Conservation (phyloP, 2,888 invertebrate species). For the Polyommatus iphigenia region DNA sequence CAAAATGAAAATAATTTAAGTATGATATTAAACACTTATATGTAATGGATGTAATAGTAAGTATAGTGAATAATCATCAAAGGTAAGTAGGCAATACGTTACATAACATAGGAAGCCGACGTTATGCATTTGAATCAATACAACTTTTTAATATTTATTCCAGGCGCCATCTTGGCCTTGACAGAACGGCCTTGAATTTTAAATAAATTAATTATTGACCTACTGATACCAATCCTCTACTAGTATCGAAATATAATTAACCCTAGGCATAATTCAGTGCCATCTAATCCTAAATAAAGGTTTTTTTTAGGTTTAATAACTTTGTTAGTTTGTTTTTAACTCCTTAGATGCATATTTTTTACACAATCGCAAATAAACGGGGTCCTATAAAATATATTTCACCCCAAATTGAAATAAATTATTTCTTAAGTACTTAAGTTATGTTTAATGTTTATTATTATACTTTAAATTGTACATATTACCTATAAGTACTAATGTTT, state of each 20-base stretch:
- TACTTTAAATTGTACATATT: too few species aligned
- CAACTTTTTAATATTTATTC: constrained; percentile 33
- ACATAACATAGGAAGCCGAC: constrained; percentile 21
- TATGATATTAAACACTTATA: neutral
- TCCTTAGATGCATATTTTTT: neutral
- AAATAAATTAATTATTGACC: constrained; percentile 11
- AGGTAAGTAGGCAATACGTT: neutral
- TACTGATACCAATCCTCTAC: neutral
- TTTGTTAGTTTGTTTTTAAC: neutral
- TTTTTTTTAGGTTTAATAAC: too few species aligned
- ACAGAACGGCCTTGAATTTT: constrained; percentile 27
- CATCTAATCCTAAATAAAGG: too few species aligned
- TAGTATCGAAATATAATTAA: neutral
- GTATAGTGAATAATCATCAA: neutral
- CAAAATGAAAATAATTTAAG: neutral
- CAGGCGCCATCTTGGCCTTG: constrained; percentile 33
- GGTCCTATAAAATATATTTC: too few species aligned
- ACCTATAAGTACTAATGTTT: too few species aligned
- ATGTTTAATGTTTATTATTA: too few species aligned
- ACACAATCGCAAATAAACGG: neutral
- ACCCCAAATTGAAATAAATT: neutral
- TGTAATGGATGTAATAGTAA: neutral
- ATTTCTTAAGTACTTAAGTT: neutral
- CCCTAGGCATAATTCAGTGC: neutral
- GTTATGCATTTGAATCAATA: constrained; percentile 20